These are phyloP conservation scores for Epinephelus malabaricus DNA, from an alignment of 2,797 vertebrate species.

Conservation along the genomic window DNA sequence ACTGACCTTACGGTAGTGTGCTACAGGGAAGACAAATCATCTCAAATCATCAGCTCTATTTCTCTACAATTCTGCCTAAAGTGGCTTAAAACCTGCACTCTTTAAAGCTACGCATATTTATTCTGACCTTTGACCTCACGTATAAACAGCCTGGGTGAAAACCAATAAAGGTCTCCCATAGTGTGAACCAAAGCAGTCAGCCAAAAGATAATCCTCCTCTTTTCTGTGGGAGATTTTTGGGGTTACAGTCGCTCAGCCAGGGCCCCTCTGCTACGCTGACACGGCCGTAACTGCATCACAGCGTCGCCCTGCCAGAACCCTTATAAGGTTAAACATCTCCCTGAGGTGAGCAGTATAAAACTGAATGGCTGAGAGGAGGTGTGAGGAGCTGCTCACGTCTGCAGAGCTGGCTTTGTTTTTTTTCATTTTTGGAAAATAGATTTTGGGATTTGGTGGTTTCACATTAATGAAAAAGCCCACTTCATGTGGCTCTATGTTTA, in stretches of 20 bases:
- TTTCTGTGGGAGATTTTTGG: slow-evolving; percentile 36
- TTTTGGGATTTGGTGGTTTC: slow-evolving; percentile 52
- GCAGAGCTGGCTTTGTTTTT: slow-evolving; percentile 4
- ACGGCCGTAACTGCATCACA: slow-evolving; percentile 2
- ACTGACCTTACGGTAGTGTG: not conserved
- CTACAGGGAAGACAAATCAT: not conserved
- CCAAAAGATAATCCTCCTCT: slow-evolving; percentile 33
- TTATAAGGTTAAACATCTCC: slow-evolving; percentile 27
- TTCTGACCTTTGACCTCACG: slow-evolving; percentile 48
- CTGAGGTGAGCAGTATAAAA: slow-evolving; percentile 17
- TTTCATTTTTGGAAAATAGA: slow-evolving; percentile 6
- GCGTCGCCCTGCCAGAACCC: not conserved
- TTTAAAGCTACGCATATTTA: slow-evolving; percentile 36
- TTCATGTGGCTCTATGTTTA: slow-evolving; percentile 47
- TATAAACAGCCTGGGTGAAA: slow-evolving; percentile 21
- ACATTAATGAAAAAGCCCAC: slow-evolving; percentile 32
- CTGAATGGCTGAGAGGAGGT: slow-evolving; percentile 9
- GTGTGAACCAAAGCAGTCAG: slow-evolving; percentile 28
- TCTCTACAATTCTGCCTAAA: not conserved
- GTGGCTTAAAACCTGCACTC: slow-evolving; percentile 8
- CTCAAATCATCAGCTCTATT: not conserved
- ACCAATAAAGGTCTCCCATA: slow-evolving; percentile 13
- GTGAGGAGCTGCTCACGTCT: not conserved
- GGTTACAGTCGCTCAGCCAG: slow-evolving; percentile 12
- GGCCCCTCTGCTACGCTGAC: slow-evolving; percentile 19